Percentiles rank a stretch among this genome's conserved stretches.
phyloP scores from a whole-genome alignment of 2,113 vertebrate species.

The Myrmecophaga tridactyla region DNA sequence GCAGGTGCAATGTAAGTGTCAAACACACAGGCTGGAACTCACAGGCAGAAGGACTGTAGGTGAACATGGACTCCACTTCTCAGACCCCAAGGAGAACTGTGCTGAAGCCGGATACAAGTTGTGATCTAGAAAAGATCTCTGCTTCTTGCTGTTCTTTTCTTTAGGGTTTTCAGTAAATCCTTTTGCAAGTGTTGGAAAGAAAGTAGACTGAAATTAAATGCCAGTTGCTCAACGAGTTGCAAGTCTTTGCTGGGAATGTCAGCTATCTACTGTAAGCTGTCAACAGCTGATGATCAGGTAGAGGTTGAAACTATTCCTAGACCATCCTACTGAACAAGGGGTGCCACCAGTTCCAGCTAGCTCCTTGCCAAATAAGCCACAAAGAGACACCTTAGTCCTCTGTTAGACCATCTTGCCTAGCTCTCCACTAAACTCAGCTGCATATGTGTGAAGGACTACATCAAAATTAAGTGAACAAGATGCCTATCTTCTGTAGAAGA shows the following conservation, averaged over 20 bases:
- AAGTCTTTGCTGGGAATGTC: too few relatives aligned
- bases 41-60: background rate
- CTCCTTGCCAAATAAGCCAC: background rate
- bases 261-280: too few relatives aligned
- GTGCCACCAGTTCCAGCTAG: background rate
- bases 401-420: background rate
- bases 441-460: rapidly evolving
- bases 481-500: background rate
- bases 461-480: background rate
- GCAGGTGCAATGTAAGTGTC: background rate
- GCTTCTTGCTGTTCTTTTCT: background rate
- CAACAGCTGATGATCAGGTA: background rate
- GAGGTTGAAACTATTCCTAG: background rate
- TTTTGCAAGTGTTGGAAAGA: background rate
- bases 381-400: background rate
- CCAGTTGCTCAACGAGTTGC: background rate
- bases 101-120: background rate
- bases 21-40: background rate
- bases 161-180: background rate
- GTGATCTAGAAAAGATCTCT: background rate
- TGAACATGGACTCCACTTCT: too few relatives aligned
- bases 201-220: background rate
- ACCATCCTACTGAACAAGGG: background rate
- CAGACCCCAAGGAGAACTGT: background rate
- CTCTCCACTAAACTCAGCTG: too few relatives aligned